Conservation (phyloP, 2,113 vertebrate species). For the Nibea albiflora region DNA sequence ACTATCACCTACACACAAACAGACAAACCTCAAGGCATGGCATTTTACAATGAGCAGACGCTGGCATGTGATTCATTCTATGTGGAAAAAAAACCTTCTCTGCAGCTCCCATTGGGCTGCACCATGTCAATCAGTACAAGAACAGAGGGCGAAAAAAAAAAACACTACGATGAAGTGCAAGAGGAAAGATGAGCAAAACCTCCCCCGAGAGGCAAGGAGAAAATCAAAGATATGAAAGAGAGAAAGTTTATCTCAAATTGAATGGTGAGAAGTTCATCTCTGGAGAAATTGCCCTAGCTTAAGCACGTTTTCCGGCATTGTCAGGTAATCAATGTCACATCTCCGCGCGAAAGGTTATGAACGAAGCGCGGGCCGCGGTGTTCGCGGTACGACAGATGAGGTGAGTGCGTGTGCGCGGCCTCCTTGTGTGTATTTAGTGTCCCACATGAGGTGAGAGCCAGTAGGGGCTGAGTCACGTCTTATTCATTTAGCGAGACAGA, state of each 20-base stretch:
- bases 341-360: conserved; percentile 55
- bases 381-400: conserved; percentile 34
- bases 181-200: conserved; percentile 21
- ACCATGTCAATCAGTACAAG: conserved; percentile 57
- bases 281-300: conserved; percentile 9
- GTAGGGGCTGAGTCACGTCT: conserved; percentile 73
- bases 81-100: conserved; percentile 34
- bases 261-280: conserved; percentile 41
- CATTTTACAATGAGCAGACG: conserved; percentile 53
- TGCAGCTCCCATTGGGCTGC: conserved; percentile 60
- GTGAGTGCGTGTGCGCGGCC: conserved; percentile 13
- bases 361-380: conserved; percentile 46
- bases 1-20: conserved; percentile 58
- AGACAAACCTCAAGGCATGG: conserved; percentile 65
- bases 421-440: conserved; percentile 59
- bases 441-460: conserved; percentile 68
- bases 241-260: conserved; percentile 48
- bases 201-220: conserved; percentile 23
- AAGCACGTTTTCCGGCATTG: conserved; percentile 34
- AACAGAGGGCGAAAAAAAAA: conserved; percentile 36
- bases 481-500: conserved; percentile 73
- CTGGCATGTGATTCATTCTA: conserved; percentile 58
- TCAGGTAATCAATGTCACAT: conserved; percentile 60
- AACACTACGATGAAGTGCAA: conserved; percentile 37
- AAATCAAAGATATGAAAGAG: conserved; percentile 41